Evolutionary conservation across 2,888 invertebrate genomes (phyloP).

Genomic region (Sphaerophoria rueppellii): DNA sequence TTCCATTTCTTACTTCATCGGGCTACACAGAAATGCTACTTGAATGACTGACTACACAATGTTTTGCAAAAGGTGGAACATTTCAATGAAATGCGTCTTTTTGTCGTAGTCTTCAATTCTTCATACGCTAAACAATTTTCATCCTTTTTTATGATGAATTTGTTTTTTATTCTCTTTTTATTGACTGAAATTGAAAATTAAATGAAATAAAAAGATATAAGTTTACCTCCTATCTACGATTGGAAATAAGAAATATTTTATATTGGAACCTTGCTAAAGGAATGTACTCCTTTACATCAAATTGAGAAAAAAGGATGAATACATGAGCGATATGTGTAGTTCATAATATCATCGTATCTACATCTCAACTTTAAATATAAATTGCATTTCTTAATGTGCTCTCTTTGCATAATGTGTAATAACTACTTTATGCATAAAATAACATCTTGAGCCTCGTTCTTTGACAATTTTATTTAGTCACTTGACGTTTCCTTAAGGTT

Average conservation of each 20-base stretch:
- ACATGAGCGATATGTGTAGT: too few species aligned
- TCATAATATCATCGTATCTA: too few species aligned
- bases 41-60: conserved; percentile 6
- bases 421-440: too few species aligned
- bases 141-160: conserved; percentile 9
- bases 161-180: conserved; percentile 42
- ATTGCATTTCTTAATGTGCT: too few species aligned
- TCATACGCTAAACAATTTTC: conserved; percentile 17
- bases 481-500: too few species aligned
- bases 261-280: too few species aligned
- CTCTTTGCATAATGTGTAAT: too few species aligned
- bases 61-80: conserved; percentile 33
- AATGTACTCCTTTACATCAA: too few species aligned
- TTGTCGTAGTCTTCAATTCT: neutral
- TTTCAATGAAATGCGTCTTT: conserved; percentile 39
- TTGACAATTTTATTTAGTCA: too few species aligned
- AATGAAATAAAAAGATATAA: conserved; percentile 54
- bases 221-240: conserved; percentile 28
- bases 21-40: conserved; percentile 39
- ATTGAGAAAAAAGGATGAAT: too few species aligned
- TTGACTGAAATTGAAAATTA: conserved; percentile 66
- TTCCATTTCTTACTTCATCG: conserved; percentile 56
- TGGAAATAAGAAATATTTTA: conserved; percentile 42
- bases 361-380: too few species aligned
- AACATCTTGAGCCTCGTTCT: too few species aligned